Percentiles rank a stretch among this genome's conserved stretches.
Evolutionary conservation across 2,113 vertebrate species (phyloP).

Genomic region (Craseonycteris thonglongyai): DNA sequence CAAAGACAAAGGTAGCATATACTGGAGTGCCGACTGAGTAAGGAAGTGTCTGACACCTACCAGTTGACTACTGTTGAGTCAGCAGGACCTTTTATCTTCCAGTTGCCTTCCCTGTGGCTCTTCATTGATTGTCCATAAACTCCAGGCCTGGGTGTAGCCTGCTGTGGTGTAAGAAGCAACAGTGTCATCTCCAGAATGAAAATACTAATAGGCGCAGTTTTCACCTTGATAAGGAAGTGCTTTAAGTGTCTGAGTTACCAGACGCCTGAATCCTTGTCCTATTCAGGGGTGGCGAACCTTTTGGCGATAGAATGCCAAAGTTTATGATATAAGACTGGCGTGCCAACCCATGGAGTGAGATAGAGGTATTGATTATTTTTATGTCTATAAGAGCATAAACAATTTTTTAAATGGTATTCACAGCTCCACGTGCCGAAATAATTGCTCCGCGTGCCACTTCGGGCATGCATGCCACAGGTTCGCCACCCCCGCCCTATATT

Average conservation of each 20-base stretch:
- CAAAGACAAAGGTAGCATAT: neutral
- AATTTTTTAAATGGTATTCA: too few relatives aligned
- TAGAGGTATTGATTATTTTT: too few relatives aligned
- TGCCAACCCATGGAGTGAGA: too few relatives aligned
- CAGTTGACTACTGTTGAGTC: neutral
- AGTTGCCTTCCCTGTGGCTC: neutral
- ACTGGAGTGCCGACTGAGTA: neutral
- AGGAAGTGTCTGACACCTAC: neutral
- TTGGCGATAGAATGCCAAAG: too few relatives aligned
- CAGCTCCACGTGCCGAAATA: too few relatives aligned
- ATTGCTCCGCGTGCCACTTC: too few relatives aligned
- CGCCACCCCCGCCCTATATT: too few relatives aligned
- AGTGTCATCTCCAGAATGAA: neutral
- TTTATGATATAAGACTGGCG: too few relatives aligned
- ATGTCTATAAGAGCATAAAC: too few relatives aligned
- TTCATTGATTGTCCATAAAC: neutral
- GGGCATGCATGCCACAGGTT: too few relatives aligned
- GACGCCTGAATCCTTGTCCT: neutral
- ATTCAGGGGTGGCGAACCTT: too few relatives aligned
- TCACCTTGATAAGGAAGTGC: neutral
- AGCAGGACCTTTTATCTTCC: neutral
- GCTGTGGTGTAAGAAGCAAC: neutral
- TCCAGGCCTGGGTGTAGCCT: neutral
- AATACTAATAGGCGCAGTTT: neutral
- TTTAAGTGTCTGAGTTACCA: neutral